These are phyloP conservation scores for Tachycineta bicolor DNA, from an alignment of 2,113 vertebrate species.

Conservation along the genomic window DNA sequence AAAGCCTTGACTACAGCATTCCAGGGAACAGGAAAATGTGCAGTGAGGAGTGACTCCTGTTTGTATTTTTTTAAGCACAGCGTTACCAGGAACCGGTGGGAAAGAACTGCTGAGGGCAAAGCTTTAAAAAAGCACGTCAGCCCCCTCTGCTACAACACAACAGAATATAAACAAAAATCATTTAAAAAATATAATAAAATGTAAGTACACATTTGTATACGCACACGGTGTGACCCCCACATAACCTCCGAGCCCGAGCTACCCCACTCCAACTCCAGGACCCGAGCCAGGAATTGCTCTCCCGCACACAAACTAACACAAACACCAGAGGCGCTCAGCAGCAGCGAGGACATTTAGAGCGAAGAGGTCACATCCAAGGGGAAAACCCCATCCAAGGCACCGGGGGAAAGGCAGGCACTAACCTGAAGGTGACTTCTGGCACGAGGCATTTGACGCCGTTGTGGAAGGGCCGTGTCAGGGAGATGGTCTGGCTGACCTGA, in stretches of 20 bases:
- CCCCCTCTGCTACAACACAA: not conserved
- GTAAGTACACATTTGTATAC: fast-evolving
- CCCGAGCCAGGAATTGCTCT: not conserved
- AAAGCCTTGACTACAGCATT: not conserved
- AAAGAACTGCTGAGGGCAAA: not conserved
- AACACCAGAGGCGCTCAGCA: not conserved
- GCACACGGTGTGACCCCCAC: not conserved
- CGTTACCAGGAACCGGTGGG: not conserved
- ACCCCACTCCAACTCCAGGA: not conserved
- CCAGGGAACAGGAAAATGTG: not conserved
- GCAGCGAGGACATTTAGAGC: not conserved
- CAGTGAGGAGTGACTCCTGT: not conserved
- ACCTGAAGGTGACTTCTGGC: conserved; percentile 98
- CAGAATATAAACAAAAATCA: not conserved
- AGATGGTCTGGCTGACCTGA: conserved; percentile 94
- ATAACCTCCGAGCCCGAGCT: not conserved
- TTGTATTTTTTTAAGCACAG: not conserved
- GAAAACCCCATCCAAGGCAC: not conserved
- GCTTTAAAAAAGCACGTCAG: not conserved
- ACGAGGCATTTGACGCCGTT: conserved; percentile 96
- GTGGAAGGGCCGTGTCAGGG: conserved; percentile 92
- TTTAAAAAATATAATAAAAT: not conserved
- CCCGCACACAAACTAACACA: not conserved
- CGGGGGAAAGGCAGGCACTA: not conserved
- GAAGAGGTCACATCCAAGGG: not conserved